Evolutionary conservation across 1,140 invertebrate species (phyloP).

Genomic region (Streblospio benedicti): DNA sequence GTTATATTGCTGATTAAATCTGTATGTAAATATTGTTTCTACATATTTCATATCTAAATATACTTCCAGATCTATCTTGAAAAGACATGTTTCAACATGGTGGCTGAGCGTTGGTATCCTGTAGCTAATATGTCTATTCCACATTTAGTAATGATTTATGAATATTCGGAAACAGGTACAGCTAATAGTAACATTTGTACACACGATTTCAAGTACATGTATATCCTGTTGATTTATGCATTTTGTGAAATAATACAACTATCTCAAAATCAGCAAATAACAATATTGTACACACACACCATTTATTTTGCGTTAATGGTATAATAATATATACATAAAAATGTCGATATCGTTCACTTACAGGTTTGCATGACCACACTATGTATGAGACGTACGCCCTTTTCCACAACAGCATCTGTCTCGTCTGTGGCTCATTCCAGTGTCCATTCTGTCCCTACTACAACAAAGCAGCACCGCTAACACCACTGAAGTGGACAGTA

Average conservation of each 20-base stretch:
- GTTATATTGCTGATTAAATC: too few relatives aligned
- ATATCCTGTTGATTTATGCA: background rate
- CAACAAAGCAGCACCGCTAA: constrained; percentile 27
- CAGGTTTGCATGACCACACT: constrained; percentile 87
- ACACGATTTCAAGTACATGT: background rate
- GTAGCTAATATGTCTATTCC: constrained; percentile 8
- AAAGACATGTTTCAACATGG: constrained; percentile 11
- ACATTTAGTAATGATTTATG: constrained; percentile 10
- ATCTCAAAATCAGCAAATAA: background rate
- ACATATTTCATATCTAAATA: too few relatives aligned
- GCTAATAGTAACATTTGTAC: background rate
- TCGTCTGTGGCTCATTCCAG: constrained; percentile 93
- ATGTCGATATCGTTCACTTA: constrained; percentile 15
- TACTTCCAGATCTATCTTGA: background rate
- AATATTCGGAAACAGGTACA: constrained; percentile 11
- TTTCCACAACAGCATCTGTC: constrained; percentile 85
- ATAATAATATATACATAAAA: background rate
- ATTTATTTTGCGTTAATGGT: background rate
- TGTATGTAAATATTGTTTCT: too few relatives aligned
- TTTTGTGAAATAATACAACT: background rate
- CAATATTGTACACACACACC: background rate
- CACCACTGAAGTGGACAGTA: too few relatives aligned
- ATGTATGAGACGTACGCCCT: constrained; percentile 82
- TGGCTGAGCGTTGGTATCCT: constrained; percentile 11
- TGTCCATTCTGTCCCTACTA: constrained; percentile 81